Evolutionary conservation across 2,888 invertebrate genomes (phyloP).

Genomic region (Elysia crispata): DNA sequence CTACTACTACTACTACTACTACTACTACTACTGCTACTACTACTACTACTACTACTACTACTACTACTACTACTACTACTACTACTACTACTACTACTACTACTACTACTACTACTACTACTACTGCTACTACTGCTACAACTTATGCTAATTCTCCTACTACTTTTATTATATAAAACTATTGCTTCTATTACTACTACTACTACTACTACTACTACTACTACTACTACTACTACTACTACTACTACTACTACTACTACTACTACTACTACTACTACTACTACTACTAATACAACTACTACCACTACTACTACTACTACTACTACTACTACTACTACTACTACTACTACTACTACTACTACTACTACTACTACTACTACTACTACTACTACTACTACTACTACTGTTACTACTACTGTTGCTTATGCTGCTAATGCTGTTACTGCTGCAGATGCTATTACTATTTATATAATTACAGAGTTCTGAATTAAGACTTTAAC

Average conservation of each 20-base stretch:
- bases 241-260: slow-evolving; percentile 34
- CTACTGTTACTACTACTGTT: slow-evolving; percentile 44
- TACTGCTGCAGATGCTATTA: too few relatives aligned
- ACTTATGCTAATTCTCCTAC: slow-evolving; percentile 46
- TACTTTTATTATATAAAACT: slow-evolving; percentile 45
- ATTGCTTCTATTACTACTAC: too few relatives aligned
- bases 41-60: slow-evolving; percentile 19
- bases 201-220: slow-evolving; percentile 53
- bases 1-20: slow-evolving; percentile 45
- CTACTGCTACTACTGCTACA: slow-evolving; percentile 49
- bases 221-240: slow-evolving; percentile 29
- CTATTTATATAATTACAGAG: too few relatives aligned
- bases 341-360: slow-evolving; percentile 48
- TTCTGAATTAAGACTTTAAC: too few relatives aligned
- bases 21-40: slow-evolving; percentile 29
- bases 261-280: slow-evolving; percentile 27
- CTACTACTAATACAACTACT: too few relatives aligned
- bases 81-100: slow-evolving; percentile 48
- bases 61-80: slow-evolving; percentile 32
- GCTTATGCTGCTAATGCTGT: too few relatives aligned
- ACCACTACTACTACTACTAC: slow-evolving; percentile 44
- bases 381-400: slow-evolving; percentile 48
- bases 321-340: slow-evolving; percentile 38
- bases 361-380: slow-evolving; percentile 49
- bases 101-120: slow-evolving; percentile 40